phyloP scores from a whole-genome alignment of 2,797 vertebrate genomes.

The Darevskia mixta region DNA sequence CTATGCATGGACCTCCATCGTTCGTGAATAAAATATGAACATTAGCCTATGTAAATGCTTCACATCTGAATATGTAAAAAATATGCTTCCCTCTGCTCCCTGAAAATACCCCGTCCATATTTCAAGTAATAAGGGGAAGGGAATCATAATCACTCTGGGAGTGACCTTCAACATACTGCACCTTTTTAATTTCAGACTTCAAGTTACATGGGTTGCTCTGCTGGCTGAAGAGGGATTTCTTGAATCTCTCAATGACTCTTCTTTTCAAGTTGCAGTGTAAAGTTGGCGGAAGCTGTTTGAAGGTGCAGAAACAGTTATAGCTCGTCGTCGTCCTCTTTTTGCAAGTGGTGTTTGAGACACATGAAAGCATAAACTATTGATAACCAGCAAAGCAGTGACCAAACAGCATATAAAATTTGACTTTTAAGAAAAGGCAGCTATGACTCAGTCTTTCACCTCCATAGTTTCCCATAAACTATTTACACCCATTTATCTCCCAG shows the following conservation, averaged over 20 bases:
- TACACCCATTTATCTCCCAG: not conserved
- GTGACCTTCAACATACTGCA: slow-evolving; percentile 56
- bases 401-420: not conserved
- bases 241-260: slow-evolving; percentile 87
- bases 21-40: slow-evolving; percentile 8
- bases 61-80: not conserved
- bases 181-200: slow-evolving; percentile 91
- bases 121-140: slow-evolving; percentile 1
- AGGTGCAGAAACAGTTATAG: slow-evolving; percentile 56
- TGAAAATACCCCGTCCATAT: slow-evolving; percentile 3
- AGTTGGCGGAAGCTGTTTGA: slow-evolving; percentile 86
- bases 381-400: slow-evolving; percentile 6
- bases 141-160: not conserved
- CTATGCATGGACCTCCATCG: not conserved
- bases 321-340: not conserved
- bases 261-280: slow-evolving; percentile 84
- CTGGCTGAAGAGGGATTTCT: slow-evolving; percentile 90
- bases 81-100: not conserved
- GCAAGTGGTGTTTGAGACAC: not conserved
- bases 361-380: not conserved
- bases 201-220: slow-evolving; percentile 86
- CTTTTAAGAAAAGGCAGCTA: not conserved
- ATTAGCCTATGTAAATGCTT: not conserved
- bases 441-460: not conserved
- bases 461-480: not conserved